These are phyloP conservation scores for Diloba caeruleocephala DNA, from an alignment of 2,888 invertebrate genomes.

Conservation along the genomic window DNA sequence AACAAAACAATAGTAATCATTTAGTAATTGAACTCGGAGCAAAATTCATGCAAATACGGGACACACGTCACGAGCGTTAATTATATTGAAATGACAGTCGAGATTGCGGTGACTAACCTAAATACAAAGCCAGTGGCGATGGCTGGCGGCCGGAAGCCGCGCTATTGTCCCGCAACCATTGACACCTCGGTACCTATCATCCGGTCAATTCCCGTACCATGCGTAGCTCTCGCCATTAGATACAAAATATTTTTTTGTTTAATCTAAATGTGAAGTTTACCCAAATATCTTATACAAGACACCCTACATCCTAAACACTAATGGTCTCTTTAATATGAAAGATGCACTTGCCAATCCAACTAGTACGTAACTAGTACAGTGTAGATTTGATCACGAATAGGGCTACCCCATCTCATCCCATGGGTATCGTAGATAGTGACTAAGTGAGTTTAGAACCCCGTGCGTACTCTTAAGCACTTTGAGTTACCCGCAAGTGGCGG, in stretches of 20 bases:
- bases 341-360: no score
- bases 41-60: constrained; percentile 72
- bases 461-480: no score
- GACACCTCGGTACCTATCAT: constrained; percentile 85
- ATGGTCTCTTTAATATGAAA: not conserved
- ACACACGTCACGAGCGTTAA: constrained; percentile 77
- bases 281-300: no score
- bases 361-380: no score
- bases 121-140: constrained; percentile 83
- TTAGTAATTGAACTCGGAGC: constrained; percentile 51
- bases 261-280: constrained; percentile 3
- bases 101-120: constrained; percentile 88
- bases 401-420: no score
- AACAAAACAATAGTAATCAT: constrained; percentile 21
- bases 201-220: constrained; percentile 81
- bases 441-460: no score
- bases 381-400: no score
- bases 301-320: no score
- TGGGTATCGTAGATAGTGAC: no score
- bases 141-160: constrained; percentile 79
- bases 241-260: constrained; percentile 9
- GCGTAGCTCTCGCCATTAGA: constrained; percentile 34
- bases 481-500: no score
- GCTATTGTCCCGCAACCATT: constrained; percentile 88
- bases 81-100: constrained; percentile 83